A percentile compares a stretch with the other conserved stretches of the same genome.
Conservation (phyloP, 2,888 invertebrate species). For the Zhuqinia jingwanae region DNA sequence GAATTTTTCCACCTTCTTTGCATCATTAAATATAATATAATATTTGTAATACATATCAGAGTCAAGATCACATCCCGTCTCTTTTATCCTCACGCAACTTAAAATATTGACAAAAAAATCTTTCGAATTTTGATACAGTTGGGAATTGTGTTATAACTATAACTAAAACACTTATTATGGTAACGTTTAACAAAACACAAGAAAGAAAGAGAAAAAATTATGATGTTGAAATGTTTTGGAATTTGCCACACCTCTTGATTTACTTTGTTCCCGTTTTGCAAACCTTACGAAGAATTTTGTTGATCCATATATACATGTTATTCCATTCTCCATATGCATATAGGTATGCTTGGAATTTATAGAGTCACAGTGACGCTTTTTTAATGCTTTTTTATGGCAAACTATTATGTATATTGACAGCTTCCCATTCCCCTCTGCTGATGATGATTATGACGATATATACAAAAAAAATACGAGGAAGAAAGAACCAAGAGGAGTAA, state of each 20-base stretch:
- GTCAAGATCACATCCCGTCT: too few relatives aligned
- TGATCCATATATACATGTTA: neutral
- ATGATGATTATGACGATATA: neutral
- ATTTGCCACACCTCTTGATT: neutral
- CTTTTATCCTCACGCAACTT: too few relatives aligned
- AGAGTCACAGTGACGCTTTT: too few relatives aligned
- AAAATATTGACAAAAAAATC: too few relatives aligned
- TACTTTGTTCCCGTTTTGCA: neutral
- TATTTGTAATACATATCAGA: neutral
- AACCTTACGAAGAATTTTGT: slow-evolving; percentile 9
- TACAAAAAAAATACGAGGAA: neutral
- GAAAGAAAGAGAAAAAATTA: neutral
- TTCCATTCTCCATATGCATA: too few relatives aligned
- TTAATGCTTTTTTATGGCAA: too few relatives aligned
- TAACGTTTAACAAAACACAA: neutral
- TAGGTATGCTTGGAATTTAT: too few relatives aligned
- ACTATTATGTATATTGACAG: too few relatives aligned
- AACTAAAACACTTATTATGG: neutral
- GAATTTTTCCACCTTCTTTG: slow-evolving; percentile 10
- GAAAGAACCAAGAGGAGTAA: slow-evolving; percentile 3
- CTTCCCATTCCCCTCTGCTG: neutral
- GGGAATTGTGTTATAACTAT: too few relatives aligned
- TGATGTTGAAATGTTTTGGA: neutral
- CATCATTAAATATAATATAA: neutral
- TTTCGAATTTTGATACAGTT: neutral